Conservation (phyloP, 2,888 invertebrate species). For the Cataglyphis rosenhaueri region DNA sequence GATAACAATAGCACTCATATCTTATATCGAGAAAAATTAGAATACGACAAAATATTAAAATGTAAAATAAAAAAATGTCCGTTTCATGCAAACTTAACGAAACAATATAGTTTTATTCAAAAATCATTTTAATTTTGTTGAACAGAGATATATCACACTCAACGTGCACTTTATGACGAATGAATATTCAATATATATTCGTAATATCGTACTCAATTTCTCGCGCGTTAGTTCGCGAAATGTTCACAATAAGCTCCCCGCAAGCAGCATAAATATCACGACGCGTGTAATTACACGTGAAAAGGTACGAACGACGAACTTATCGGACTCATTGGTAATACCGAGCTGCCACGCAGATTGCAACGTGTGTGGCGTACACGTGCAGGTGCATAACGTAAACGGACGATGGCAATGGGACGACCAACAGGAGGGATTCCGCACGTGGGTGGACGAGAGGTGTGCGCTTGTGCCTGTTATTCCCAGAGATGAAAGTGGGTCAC, state of each 20-base stretch:
- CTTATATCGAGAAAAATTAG: not conserved
- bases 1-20: not conserved
- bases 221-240: not conserved
- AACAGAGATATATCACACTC: not conserved
- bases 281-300: slow-evolving; percentile 5
- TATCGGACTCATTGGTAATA: slow-evolving; percentile 36
- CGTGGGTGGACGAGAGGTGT: slow-evolving; percentile 66
- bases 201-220: not conserved
- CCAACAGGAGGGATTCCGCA: slow-evolving; percentile 61
- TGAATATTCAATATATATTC: not conserved
- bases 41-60: not conserved
- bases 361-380: slow-evolving; percentile 47
- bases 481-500: slow-evolving; percentile 76
- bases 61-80: not conserved
- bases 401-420: slow-evolving; percentile 29
- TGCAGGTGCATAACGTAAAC: slow-evolving; percentile 60
- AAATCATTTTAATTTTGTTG: not conserved
- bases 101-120: not conserved
- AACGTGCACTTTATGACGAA: not conserved
- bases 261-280: slow-evolving; percentile 16
- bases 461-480: slow-evolving; percentile 71
- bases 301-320: slow-evolving; percentile 12
- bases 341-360: slow-evolving; percentile 40
- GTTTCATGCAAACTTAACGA: not conserved
- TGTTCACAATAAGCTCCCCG: not conserved